These are phyloP conservation scores for Drosophila tropicalis DNA, from an alignment of 1,140 invertebrate species.

Conservation along the genomic window DNA sequence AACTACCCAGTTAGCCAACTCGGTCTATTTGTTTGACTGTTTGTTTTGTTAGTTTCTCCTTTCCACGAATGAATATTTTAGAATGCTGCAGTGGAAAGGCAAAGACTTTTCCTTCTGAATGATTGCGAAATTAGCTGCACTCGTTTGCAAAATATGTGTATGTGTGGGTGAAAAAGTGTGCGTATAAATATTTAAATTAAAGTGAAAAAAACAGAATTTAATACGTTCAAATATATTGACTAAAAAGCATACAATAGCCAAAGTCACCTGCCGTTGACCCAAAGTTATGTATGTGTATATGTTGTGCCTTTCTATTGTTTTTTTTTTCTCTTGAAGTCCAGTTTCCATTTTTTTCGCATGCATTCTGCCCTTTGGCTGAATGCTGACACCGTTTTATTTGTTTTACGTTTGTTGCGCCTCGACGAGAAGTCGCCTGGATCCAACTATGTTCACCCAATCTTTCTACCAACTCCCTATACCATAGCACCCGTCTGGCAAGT, in stretches of 20 bases:
- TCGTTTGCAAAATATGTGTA: neutral
- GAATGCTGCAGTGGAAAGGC: slow-evolving; percentile 37
- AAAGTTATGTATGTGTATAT: slow-evolving; percentile 38
- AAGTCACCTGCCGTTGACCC: slow-evolving; percentile 42
- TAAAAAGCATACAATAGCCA: neutral
- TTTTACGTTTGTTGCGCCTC: slow-evolving; percentile 52
- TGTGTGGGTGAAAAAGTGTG: neutral
- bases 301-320: slow-evolving; percentile 17
- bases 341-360: neutral
- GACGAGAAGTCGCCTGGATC: too few relatives aligned
- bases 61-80: slow-evolving; percentile 68
- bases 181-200: slow-evolving; percentile 62
- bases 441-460: too few relatives aligned
- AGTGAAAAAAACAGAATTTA: neutral
- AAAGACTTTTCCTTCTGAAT: neutral
- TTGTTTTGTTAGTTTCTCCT: slow-evolving; percentile 41
- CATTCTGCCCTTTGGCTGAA: slow-evolving; percentile 42
- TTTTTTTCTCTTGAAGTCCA: neutral
- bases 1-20: slow-evolving; percentile 35
- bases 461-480: too few relatives aligned
- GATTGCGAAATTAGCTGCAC: neutral
- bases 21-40: slow-evolving; percentile 26
- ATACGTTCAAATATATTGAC: slow-evolving; percentile 55
- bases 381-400: slow-evolving; percentile 72
- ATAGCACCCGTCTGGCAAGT: slow-evolving; percentile 16